Conservation (phyloP, 2,113 vertebrate species). For the Taurulus bubalis region DNA sequence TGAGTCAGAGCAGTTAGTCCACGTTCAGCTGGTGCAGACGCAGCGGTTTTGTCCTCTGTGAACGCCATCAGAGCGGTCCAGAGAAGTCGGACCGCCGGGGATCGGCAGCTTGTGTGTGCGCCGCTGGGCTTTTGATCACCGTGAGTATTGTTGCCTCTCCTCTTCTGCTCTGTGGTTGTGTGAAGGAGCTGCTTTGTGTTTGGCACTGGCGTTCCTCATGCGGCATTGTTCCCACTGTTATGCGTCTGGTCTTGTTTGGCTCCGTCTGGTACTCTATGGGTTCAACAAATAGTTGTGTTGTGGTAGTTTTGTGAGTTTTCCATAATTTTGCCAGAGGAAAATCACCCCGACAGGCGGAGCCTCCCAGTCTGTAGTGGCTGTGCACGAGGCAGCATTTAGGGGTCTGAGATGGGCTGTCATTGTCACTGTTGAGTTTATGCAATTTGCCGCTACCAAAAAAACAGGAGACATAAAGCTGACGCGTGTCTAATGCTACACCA, state of each 20-base stretch:
- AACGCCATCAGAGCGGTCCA: neutral
- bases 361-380: neutral
- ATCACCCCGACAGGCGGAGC: neutral
- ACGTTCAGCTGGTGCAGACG: constrained; percentile 32
- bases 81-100: constrained; percentile 1
- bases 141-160: constrained; percentile 58
- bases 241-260: constrained; percentile 2
- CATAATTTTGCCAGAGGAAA: neutral
- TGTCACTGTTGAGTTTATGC: neutral
- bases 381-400: neutral
- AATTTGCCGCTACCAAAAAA: too few relatives aligned
- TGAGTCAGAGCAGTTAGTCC: constrained; percentile 27
- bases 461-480: too few relatives aligned
- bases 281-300: constrained; percentile 10
- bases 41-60: constrained; percentile 2
- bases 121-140: constrained; percentile 32
- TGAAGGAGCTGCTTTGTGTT: constrained; percentile 48
- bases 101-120: constrained; percentile 18
- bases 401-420: neutral
- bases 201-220: constrained; percentile 25
- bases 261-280: constrained; percentile 18
- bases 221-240: constrained; percentile 17
- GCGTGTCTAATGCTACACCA: too few relatives aligned
- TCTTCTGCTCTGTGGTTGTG: neutral
- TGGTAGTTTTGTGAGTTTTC: neutral